These are phyloP conservation scores for Salvelinus sp. DNA, from an alignment of 2,113 vertebrate genomes.

Conservation along the genomic window DNA sequence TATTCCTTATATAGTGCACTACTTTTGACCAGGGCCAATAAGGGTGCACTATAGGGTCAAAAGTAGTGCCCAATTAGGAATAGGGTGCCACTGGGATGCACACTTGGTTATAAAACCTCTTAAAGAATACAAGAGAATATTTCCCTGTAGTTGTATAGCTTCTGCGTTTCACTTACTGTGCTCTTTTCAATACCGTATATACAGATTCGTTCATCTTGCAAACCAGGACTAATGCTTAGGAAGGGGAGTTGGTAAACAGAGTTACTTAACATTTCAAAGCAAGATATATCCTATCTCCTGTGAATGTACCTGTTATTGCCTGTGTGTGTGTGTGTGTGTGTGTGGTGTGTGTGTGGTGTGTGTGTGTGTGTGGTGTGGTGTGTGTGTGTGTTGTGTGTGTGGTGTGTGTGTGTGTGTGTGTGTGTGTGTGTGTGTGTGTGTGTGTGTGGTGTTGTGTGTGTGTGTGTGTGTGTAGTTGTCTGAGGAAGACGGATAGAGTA, in stretches of 20 bases:
- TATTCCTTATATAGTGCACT: too few species aligned
- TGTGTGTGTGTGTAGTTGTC: constrained; percentile 13
- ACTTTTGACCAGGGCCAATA: too few species aligned
- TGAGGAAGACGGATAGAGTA: constrained; percentile 7
- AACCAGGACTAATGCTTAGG: neutral
- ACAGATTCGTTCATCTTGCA: neutral
- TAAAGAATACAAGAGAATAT: too few species aligned
- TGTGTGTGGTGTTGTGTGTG: too few species aligned
- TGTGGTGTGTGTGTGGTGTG: neutral
- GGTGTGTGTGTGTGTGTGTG: neutral
- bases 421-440: too few species aligned
- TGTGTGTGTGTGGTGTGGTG: too few species aligned
- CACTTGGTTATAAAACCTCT: too few species aligned
- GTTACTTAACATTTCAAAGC: neutral
- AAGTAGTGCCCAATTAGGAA: too few species aligned
- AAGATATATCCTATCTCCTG: neutral
- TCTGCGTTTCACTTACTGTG: too few species aligned
- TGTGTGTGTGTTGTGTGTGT: neutral
- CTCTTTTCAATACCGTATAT: neutral
- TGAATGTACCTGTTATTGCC: neutral
- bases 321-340: neutral
- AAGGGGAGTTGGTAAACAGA: neutral
- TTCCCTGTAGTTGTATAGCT: too few species aligned
- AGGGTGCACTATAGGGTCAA: too few species aligned
- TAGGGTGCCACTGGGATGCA: too few species aligned